Conservation (phyloP, 2,113 vertebrate species). For the Zootoca vivipara region DNA sequence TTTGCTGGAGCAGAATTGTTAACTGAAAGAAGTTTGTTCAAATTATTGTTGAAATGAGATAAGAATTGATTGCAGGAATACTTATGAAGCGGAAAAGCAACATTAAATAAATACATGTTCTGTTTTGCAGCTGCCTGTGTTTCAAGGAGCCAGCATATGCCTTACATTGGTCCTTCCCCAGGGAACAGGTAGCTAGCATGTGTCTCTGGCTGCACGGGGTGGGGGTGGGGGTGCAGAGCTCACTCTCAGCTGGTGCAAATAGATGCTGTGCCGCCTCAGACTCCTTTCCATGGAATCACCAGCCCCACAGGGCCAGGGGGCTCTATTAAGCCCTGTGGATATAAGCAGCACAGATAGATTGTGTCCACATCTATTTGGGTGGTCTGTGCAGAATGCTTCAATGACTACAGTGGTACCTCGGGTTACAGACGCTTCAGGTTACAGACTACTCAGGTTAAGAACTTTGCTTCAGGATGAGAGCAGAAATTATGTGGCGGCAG, state of each 20-base stretch:
- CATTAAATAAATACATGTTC: not conserved
- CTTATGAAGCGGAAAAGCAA: not conserved
- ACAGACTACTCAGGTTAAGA: no score
- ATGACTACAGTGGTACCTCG: no score
- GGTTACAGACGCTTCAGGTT: no score
- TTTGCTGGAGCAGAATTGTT: not conserved
- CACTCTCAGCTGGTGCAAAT: no score
- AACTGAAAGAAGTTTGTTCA: not conserved
- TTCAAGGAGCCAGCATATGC: not conserved
- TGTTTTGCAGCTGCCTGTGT: not conserved
- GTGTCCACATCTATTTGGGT: not conserved
- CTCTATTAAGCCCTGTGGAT: not conserved
- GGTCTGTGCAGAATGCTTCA: not conserved
- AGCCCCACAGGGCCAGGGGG: not conserved
- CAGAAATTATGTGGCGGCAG: no score
- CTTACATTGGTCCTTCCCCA: no score
- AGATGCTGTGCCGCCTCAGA: not conserved
- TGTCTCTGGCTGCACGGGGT: no score
- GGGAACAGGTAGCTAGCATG: no score
- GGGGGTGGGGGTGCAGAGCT: not conserved
- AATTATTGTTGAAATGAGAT: not conserved
- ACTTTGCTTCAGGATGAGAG: no score
- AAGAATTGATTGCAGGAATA: not conserved
- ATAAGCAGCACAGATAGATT: not conserved
- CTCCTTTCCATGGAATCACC: not conserved